Base-by-base conservation (phyloP, 2,888 invertebrate genomes). In the Spisula subtruncata region DNA sequence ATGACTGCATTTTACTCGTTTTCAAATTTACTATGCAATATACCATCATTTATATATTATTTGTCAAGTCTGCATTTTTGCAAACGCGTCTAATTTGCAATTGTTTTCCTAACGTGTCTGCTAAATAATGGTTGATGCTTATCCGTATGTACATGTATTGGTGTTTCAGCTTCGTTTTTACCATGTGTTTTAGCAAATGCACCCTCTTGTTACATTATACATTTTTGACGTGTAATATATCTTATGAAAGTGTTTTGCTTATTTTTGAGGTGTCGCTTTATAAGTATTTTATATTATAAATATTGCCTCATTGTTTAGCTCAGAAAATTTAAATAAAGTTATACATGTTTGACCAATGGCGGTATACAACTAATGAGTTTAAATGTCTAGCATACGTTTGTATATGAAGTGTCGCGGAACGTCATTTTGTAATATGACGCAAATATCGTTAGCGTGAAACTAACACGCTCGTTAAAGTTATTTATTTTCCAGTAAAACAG, bases 151-250 rank as follows among this genome's bases (percentile, higher is more conserved):
- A 66, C 60, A 66, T 66, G 60, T 75, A 32, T 32, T 35, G 35
- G 35, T 75, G 32, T 75, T 35, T 75, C 32, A 12, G 75, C 75
- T 75, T 75, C 5, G 75, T 25, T 32, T 71, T 75, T 32, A 35
- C 32, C 75, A 75, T 35, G 32, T 35, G 32, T 35, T 32, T 75
- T 75, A 35, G 25, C 32, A 75, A 25, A 75, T 32, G 75, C 75
- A 25, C 75, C 75, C 75, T 6, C 12, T 6, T 81, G 25, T n/a
- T 82, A 83, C n/a, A 18, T 14, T 56, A 18, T 79, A 71, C 25
- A 51, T 75, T 51, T 84, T 84, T 89, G 89, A 89, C 81, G 87
- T 89, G 89, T 89, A 89, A 80, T 87, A 46, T 85, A 83, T 56
- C 85, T 87, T 87, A 60, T 85, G 82, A 82, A 84, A 90, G 85